Evolutionary conservation across 1,140 invertebrate species (phyloP).

Genomic region (Mylabris phalerata): DNA sequence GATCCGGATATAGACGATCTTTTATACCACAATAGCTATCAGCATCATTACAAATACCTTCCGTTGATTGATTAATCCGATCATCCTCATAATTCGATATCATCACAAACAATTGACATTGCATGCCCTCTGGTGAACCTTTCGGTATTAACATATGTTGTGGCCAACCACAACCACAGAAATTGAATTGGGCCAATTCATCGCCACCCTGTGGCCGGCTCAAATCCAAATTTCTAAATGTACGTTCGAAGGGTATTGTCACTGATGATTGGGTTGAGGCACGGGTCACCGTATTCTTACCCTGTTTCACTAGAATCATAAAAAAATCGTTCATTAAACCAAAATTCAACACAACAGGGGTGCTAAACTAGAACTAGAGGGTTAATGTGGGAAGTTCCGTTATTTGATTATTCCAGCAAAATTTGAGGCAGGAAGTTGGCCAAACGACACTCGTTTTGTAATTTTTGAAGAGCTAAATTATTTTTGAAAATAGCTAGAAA

Average conservation of each 20-base stretch:
- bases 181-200: conserved; percentile 57
- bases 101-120: conserved; percentile 72
- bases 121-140: conserved; percentile 60
- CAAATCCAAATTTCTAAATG: conserved; percentile 56
- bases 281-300: conserved; percentile 55
- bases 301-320: conserved; percentile 50
- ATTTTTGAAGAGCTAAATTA: too few species aligned
- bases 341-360: neutral
- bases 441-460: too few species aligned
- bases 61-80: conserved; percentile 20
- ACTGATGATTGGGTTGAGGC: conserved; percentile 60
- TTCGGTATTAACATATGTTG: conserved; percentile 76
- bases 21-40: conserved; percentile 65
- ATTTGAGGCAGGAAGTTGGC: too few species aligned
- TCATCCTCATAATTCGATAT: conserved; percentile 60
- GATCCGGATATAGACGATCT: conserved; percentile 63
- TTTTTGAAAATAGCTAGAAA: too few species aligned
- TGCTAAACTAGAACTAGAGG: too few species aligned
- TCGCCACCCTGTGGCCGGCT: conserved; percentile 48
- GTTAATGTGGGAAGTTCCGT: too few species aligned
- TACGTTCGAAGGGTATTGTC: conserved; percentile 65
- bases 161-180: conserved; percentile 84
- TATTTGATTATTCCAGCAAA: too few species aligned
- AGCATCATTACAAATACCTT: conserved; percentile 55
- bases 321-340: conserved; percentile 6